phyloP scores from a whole-genome alignment of 2,888 invertebrate species.

The Drosophila anomalata region DNA sequence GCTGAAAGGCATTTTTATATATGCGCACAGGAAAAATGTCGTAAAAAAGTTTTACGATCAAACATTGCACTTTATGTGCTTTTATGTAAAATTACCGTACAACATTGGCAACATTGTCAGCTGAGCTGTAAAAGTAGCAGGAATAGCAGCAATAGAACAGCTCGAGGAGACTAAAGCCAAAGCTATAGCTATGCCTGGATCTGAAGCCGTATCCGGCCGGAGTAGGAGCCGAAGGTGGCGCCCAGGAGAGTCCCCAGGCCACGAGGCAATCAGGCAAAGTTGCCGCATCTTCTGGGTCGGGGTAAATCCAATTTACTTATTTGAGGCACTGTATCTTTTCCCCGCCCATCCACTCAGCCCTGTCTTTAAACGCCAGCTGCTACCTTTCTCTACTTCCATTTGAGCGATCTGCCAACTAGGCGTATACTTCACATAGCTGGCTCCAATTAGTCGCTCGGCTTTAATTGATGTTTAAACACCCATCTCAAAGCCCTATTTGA shows the following conservation, averaged over 20 bases:
- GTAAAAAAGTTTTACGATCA: conserved; percentile 81
- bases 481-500: conserved; percentile 46
- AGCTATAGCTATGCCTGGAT: conserved; percentile 42
- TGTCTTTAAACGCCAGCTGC: conserved; percentile 1
- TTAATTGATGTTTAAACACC: conserved; percentile 24
- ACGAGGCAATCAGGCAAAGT: conserved; percentile 75
- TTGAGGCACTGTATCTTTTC: conserved; percentile 38
- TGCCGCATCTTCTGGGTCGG: conserved; percentile 40
- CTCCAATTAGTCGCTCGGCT: conserved; percentile 60
- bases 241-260: conserved; percentile 47
- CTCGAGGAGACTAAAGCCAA: conserved; percentile 23
- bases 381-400: background rate
- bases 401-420: conserved; percentile 18
- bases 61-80: conserved; percentile 80
- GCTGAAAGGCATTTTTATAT: conserved; percentile 71
- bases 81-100: conserved; percentile 79
- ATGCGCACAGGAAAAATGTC: conserved; percentile 75
- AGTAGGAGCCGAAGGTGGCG: conserved; percentile 46
- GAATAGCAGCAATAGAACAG: conserved; percentile 51
- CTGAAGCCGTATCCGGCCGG: conserved; percentile 14
- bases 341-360: background rate
- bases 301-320: conserved; percentile 74
- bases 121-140: conserved; percentile 75
- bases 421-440: conserved; percentile 51
- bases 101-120: conserved; percentile 78